These are phyloP conservation scores for Endomychus coccineus DNA, from an alignment of 2,888 invertebrate genomes.

Conservation along the genomic window DNA sequence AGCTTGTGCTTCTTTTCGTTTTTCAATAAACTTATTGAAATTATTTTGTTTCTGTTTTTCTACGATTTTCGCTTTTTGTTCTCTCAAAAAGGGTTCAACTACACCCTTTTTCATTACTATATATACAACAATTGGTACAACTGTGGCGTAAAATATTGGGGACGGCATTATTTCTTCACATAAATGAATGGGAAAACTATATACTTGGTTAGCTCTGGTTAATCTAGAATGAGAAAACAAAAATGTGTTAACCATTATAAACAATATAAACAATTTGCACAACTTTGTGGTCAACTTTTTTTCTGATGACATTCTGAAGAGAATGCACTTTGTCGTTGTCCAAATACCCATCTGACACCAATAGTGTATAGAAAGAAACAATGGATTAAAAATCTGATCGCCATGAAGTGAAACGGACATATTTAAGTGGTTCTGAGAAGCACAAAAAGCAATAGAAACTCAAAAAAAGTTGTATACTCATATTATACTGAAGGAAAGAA, in stretches of 20 bases:
- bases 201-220: conserved; percentile 78
- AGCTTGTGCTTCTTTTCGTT: conserved; percentile 75
- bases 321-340: no score
- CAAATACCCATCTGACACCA: background rate
- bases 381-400: conserved; percentile 11
- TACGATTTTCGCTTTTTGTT: conserved; percentile 71
- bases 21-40: conserved; percentile 67
- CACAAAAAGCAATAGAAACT: no score
- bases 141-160: conserved; percentile 87
- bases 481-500: no score
- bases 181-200: conserved; percentile 81
- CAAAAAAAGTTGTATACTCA: no score
- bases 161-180: conserved; percentile 86
- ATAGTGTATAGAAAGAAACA: conserved; percentile 6
- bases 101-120: conserved; percentile 74
- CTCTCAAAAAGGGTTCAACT: conserved; percentile 74
- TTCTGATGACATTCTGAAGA: no score
- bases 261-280: no score
- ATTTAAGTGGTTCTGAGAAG: no score
- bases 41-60: conserved; percentile 77
- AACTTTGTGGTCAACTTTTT: no score
- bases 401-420: no score
- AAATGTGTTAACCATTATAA: no score
- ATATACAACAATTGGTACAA: conserved; percentile 78
- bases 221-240: conserved; percentile 63